A percentile compares a stretch with the other conserved stretches of the same genome.
phyloP scores from a whole-genome alignment of 2,888 invertebrate genomes.

The Hirtodrosophila histrioides region DNA sequence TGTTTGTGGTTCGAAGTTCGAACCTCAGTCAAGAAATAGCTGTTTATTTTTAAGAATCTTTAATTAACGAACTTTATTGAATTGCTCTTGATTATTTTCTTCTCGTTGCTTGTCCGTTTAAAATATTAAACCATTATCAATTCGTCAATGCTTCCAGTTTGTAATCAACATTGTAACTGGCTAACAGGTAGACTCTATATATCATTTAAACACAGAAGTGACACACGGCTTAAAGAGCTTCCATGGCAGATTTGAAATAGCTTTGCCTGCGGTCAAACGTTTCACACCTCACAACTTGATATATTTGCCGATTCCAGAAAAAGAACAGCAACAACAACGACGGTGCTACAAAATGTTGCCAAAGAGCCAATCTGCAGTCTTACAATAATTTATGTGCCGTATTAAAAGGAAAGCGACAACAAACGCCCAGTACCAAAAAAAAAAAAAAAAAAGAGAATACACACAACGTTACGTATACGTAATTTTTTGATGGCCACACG shows the following conservation, averaged over 20 bases:
- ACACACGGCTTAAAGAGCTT: slow-evolving; percentile 37
- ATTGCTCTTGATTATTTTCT: too few relatives aligned
- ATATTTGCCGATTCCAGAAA: slow-evolving; percentile 38
- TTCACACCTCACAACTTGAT: slow-evolving; percentile 68
- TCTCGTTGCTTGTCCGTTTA: too few relatives aligned
- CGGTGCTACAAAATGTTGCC: slow-evolving; percentile 65
- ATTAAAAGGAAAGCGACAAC: slow-evolving; percentile 77
- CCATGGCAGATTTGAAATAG: slow-evolving; percentile 28
- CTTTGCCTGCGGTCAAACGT: slow-evolving; percentile 52
- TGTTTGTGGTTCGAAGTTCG: too few relatives aligned
- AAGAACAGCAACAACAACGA: slow-evolving; percentile 15
- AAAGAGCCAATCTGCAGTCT: slow-evolving; percentile 77
- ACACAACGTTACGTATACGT: slow-evolving; percentile 69
- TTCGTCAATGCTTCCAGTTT: slow-evolving; percentile 7
- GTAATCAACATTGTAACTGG: not conserved
- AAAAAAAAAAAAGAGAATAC: slow-evolving; percentile 6
- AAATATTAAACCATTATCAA: slow-evolving; percentile 14
- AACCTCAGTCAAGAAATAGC: too few relatives aligned
- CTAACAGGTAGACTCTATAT: slow-evolving; percentile 34
- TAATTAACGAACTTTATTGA: too few relatives aligned
- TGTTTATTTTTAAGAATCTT: not conserved
- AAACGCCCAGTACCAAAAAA: slow-evolving; percentile 18
- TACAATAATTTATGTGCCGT: slow-evolving; percentile 77
- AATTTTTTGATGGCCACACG: slow-evolving; percentile 73
- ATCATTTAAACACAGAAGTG: slow-evolving; percentile 27